These are phyloP conservation scores for Calliopum simillimum DNA, from an alignment of 2,888 invertebrate genomes.

Conservation along the genomic window DNA sequence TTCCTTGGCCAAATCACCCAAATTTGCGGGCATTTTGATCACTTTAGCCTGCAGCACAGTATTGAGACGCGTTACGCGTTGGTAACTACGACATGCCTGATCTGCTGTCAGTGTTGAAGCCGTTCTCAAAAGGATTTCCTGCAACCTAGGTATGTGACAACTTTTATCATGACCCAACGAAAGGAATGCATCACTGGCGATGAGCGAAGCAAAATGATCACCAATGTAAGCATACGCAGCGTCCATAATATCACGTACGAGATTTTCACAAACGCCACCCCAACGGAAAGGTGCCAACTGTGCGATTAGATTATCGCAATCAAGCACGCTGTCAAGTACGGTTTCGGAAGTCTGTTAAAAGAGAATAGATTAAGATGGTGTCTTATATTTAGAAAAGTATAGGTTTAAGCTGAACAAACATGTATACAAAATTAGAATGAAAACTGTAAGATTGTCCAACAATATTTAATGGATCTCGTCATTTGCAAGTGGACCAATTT, in stretches of 20 bases:
- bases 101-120: conserved; percentile 84
- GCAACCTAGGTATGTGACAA: conserved; percentile 80
- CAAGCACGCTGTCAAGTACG: conserved; percentile 84
- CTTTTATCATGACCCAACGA: conserved; percentile 78
- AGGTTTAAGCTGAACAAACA: too few species aligned
- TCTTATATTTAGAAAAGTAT: too few species aligned
- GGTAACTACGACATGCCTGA: conserved; percentile 84
- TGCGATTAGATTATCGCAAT: conserved; percentile 84
- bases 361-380: conserved; percentile 18
- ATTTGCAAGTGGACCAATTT: too few species aligned
- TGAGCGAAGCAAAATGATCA: conserved; percentile 80
- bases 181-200: conserved; percentile 76
- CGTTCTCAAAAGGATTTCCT: conserved; percentile 82
- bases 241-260: conserved; percentile 84
- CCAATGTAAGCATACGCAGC: conserved; percentile 84
- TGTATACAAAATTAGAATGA: too few species aligned
- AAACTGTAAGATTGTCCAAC: too few species aligned
- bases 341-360: conserved; percentile 76
- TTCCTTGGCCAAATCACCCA: conserved; percentile 63
- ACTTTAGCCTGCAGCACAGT: conserved; percentile 66
- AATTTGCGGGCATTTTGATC: conserved; percentile 64
- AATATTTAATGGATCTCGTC: too few species aligned
- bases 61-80: conserved; percentile 65
- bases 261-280: conserved; percentile 77
- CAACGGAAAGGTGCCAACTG: conserved; percentile 84